phyloP scores from a whole-genome alignment of 53 echinoderm and acorn worm species.

The Echinometra lucunter region DNA sequence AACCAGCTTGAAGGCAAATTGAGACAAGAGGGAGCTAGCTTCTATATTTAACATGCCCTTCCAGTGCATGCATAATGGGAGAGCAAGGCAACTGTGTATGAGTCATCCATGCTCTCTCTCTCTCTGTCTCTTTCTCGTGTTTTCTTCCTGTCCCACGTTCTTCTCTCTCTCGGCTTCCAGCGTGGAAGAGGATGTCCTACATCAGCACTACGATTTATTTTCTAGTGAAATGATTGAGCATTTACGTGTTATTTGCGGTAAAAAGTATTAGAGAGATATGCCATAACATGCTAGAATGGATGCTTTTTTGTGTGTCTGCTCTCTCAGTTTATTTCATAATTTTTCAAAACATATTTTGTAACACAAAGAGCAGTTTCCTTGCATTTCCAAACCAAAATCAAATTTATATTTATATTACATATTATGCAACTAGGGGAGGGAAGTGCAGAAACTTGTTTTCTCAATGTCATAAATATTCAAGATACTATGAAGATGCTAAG shows the following conservation, averaged over 20 bases:
- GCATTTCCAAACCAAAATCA: background rate
- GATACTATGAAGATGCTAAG: background rate
- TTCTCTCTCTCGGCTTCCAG: slow-evolving; percentile 37
- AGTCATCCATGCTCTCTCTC: slow-evolving; percentile 47
- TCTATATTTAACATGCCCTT: slow-evolving; percentile 40
- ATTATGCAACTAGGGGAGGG: background rate
- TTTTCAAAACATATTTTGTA: background rate
- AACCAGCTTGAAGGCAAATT: slow-evolving; percentile 20
- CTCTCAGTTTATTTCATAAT: background rate
- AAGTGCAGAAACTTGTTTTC: background rate
- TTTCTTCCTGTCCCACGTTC: slow-evolving; percentile 24
- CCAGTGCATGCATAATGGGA: slow-evolving; percentile 59
- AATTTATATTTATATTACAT: background rate
- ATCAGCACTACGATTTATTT: background rate
- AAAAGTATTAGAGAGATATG: background rate
- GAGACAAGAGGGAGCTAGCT: slow-evolving; percentile 28
- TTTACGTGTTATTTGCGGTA: background rate
- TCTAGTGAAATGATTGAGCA: background rate
- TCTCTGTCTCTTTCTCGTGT: slow-evolving; percentile 22
- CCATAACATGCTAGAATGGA: background rate
- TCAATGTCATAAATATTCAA: background rate
- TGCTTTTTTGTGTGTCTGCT: background rate
- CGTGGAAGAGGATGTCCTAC: slow-evolving; percentile 16
- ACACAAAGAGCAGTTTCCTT: background rate
- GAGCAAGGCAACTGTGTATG: slow-evolving; percentile 16